phyloP scores from a whole-genome alignment of 2,888 invertebrate species.

The Leptopterna dolabrata region DNA sequence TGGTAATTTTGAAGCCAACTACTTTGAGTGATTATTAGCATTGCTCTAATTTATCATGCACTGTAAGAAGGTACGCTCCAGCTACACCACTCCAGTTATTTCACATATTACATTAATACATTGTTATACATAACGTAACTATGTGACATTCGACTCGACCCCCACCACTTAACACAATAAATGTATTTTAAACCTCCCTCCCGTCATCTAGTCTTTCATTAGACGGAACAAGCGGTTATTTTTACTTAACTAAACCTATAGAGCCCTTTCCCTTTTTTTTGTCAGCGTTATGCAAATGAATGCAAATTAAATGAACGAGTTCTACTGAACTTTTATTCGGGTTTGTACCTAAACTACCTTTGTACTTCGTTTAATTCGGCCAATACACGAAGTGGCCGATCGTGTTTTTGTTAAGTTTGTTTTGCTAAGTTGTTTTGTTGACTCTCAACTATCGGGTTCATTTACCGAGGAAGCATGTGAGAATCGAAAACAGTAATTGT shows the following conservation, averaged over 20 bases:
- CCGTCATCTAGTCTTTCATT: neutral
- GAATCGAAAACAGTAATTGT: no score
- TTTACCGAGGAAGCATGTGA: no score
- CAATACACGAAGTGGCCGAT: neutral
- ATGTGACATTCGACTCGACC: no score
- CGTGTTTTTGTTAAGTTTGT: neutral
- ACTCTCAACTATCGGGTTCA: no score
- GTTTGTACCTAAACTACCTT: neutral
- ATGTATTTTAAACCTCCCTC: neutral
- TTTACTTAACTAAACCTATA: neutral
- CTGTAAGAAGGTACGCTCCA: no score
- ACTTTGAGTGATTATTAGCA: no score
- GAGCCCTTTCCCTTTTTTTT: neutral
- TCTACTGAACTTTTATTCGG: conserved; percentile 15
- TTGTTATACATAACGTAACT: no score
- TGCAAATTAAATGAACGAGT: conserved; percentile 25
- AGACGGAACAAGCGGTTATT: neutral
- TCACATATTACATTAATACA: no score
- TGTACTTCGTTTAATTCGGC: neutral
- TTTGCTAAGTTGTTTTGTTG: neutral
- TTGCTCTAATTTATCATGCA: no score
- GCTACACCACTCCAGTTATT: no score
- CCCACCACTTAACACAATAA: neutral
- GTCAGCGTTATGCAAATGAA: conserved; percentile 14
- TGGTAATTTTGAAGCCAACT: no score